These are phyloP conservation scores for Cloeon dipterum DNA, from an alignment of 2,888 invertebrate species.

Conservation along the genomic window DNA sequence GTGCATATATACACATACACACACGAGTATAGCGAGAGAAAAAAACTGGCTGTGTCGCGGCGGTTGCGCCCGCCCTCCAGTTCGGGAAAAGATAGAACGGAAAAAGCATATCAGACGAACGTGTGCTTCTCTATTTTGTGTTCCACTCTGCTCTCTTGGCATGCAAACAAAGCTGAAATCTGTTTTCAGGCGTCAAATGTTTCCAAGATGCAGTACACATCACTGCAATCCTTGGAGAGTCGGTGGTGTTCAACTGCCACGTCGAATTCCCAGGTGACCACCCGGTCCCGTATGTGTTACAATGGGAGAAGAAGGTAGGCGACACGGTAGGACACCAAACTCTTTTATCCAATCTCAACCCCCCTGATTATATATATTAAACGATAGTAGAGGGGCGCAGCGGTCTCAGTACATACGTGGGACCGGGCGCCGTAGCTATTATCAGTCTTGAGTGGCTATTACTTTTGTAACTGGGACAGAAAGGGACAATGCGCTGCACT, in stretches of 20 bases:
- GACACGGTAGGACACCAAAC: constrained; percentile 51
- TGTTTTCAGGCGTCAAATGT: constrained; percentile 34
- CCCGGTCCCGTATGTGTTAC: constrained; percentile 91
- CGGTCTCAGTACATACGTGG: not conserved
- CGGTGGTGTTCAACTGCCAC: constrained; percentile 93
- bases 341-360: constrained; percentile 1
- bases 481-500: too few species aligned
- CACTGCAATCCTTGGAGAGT: constrained; percentile 91
- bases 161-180: constrained; percentile 6
- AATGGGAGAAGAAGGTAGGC: constrained; percentile 99
- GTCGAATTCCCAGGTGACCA: constrained; percentile 91
- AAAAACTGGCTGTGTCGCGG: too few species aligned
- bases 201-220: constrained; percentile 86
- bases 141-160: constrained; percentile 2
- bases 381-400: too few species aligned
- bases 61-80: too few species aligned
- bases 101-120: not conserved
- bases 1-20: too few species aligned
- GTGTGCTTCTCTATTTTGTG: not conserved
- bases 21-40: too few species aligned
- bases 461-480: too few species aligned
- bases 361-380: not conserved
- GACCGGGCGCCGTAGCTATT: too few species aligned
- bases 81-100: not conserved
- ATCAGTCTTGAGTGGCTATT: too few species aligned